phyloP scores from a whole-genome alignment of 2,797 vertebrate genomes.

The Eulemur rubriventer region DNA sequence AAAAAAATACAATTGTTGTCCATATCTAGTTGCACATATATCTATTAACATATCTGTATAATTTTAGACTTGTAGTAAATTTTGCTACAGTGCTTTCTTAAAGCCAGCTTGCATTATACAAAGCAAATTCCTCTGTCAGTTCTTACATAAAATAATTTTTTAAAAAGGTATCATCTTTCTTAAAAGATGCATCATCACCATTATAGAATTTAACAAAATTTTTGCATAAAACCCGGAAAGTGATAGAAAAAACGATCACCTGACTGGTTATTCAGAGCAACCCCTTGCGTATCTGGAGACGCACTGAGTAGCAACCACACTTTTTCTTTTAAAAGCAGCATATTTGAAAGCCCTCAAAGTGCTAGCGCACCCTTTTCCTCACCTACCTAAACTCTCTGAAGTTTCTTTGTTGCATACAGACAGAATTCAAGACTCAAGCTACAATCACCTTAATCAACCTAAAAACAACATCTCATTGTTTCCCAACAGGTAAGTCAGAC shows the following conservation, averaged over 20 bases:
- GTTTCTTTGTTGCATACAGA: conserved; percentile 16
- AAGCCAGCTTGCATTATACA: conserved; percentile 85
- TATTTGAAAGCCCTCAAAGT: conserved; percentile 58
- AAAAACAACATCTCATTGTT: conserved; percentile 45
- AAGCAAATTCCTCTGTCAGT: conserved; percentile 86
- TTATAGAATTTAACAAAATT: conserved; percentile 74
- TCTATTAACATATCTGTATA: conserved; percentile 83
- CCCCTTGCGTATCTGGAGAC: conserved; percentile 65
- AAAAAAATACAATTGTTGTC: conserved; percentile 89
- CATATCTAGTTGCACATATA: conserved; percentile 85
- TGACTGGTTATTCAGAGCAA: conserved; percentile 81
- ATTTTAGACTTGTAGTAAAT: conserved; percentile 81
- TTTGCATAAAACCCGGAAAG: conserved; percentile 83
- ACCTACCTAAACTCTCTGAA: background rate
- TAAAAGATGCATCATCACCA: conserved; percentile 79
- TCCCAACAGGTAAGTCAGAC: background rate
- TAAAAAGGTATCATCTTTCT: conserved; percentile 71
- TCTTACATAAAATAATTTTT: conserved; percentile 84
- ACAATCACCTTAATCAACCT: background rate
- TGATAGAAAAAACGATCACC: conserved; percentile 77
- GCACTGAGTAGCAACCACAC: conserved; percentile 13
- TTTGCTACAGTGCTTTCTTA: conserved; percentile 84
- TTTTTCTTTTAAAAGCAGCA: conserved; percentile 57
- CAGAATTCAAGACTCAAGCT: background rate
- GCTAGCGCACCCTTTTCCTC: conserved; percentile 17